Percentiles rank a stretch among this genome's conserved stretches.
Conservation (phyloP, 2,797 vertebrate species). For the Nothura maculosa region DNA sequence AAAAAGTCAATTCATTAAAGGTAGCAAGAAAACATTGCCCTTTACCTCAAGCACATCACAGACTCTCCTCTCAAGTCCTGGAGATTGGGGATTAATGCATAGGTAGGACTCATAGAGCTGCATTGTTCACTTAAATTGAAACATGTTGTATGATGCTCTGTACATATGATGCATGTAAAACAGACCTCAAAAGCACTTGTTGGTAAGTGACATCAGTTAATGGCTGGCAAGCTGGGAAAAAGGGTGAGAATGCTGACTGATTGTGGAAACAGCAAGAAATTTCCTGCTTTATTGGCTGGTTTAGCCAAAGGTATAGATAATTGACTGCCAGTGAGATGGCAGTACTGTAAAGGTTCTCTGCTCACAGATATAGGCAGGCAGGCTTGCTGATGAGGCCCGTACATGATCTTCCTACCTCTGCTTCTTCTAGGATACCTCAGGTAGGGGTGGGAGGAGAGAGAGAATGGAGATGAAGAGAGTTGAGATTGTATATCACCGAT, state of each 20-base stretch:
- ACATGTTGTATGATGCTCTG: fast-evolving
- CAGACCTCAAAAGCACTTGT: neutral
- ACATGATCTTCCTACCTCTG: too few species aligned
- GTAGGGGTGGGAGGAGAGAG: too few species aligned
- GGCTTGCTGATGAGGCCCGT: neutral
- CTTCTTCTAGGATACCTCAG: neutral
- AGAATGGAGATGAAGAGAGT: neutral
- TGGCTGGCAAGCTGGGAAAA: neutral
- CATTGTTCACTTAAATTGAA: neutral
- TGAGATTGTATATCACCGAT: neutral
- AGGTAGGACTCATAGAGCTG: neutral
- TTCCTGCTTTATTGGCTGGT: neutral
- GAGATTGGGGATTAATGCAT: neutral
- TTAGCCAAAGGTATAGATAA: neutral
- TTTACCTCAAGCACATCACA: neutral
- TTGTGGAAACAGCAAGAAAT: too few species aligned
- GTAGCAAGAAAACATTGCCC: neutral
- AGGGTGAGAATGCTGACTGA: neutral
- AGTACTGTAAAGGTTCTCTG: neutral
- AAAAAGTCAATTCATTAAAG: constrained; percentile 11
- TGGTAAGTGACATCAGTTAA: too few species aligned
- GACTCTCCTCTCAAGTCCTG: neutral
- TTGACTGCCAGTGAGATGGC: too few species aligned
- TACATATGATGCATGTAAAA: too few species aligned
- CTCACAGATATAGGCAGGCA: neutral